These are phyloP conservation scores for Pollenia angustigena DNA, from an alignment of 2,888 invertebrate species.

Conservation along the genomic window DNA sequence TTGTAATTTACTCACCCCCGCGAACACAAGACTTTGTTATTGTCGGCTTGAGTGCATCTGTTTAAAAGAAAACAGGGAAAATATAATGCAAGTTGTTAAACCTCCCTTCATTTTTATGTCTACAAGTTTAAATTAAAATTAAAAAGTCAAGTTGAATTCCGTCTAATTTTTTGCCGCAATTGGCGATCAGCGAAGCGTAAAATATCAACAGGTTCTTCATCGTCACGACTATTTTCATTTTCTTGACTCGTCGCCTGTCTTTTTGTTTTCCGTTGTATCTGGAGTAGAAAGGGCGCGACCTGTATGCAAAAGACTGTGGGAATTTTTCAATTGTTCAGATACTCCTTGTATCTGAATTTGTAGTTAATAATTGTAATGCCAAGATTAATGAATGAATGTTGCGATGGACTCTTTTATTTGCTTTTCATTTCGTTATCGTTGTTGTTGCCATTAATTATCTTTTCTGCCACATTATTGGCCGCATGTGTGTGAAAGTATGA, in stretches of 20 bases:
- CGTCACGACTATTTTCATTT: slow-evolving; percentile 35
- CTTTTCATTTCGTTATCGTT: slow-evolving; percentile 7
- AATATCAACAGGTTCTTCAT: slow-evolving; percentile 70
- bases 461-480: slow-evolving; percentile 22
- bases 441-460: not conserved
- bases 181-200: slow-evolving; percentile 59
- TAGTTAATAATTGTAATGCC: slow-evolving; percentile 58
- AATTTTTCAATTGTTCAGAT: slow-evolving; percentile 81
- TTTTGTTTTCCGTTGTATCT: slow-evolving; percentile 10
- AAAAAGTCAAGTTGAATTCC: slow-evolving; percentile 39
- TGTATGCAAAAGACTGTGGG: slow-evolving; percentile 77
- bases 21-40: not conserved
- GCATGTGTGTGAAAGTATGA: slow-evolving; percentile 10
- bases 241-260: slow-evolving; percentile 24
- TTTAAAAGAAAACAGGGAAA: not conserved
- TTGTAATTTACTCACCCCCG: slow-evolving; percentile 49
- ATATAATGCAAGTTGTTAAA: slow-evolving; percentile 17
- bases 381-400: slow-evolving; percentile 26
- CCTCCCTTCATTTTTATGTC: not conserved
- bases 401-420: slow-evolving; percentile 57
- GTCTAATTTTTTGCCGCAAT: slow-evolving; percentile 42
- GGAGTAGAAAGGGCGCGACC: slow-evolving; percentile 62
- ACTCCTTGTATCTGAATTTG: slow-evolving; percentile 13
- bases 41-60: not conserved
- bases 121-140: slow-evolving; percentile 14